These are phyloP conservation scores for Ameiurus melas DNA, from an alignment of 2,113 vertebrate species.

Conservation along the genomic window DNA sequence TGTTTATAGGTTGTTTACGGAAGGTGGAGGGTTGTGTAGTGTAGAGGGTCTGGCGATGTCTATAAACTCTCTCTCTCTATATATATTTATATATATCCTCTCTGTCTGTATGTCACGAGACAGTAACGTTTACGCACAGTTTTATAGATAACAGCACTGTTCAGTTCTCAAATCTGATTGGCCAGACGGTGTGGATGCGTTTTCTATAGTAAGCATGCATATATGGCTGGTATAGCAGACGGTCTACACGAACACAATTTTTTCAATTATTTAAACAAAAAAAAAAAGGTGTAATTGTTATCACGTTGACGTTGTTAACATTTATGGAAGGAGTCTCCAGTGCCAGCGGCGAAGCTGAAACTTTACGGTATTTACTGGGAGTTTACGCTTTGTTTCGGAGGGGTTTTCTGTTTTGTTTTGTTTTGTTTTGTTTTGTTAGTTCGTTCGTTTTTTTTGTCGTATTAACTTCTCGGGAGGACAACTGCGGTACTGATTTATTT, in stretches of 20 bases:
- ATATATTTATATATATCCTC: constrained; percentile 32
- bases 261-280: neutral
- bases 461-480: too few relatives aligned
- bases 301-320: neutral
- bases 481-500: too few relatives aligned
- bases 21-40: constrained; percentile 54
- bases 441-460: neutral
- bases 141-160: neutral
- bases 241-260: neutral
- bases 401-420: too few relatives aligned
- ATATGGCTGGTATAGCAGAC: neutral
- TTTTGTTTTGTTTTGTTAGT: too few relatives aligned
- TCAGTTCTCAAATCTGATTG: neutral
- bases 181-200: neutral
- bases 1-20: constrained; percentile 62
- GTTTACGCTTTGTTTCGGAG: neutral
- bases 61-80: constrained; percentile 51
- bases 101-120: constrained; percentile 23
- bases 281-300: neutral
- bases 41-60: constrained; percentile 65
- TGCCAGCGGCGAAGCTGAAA: neutral
- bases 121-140: neutral
- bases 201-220: neutral
- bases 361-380: neutral
- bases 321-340: neutral